Percentiles rank a stretch among this genome's conserved stretches.
phyloP scores from a whole-genome alignment of 2,888 invertebrate species.

The Lacanobia oleracea region DNA sequence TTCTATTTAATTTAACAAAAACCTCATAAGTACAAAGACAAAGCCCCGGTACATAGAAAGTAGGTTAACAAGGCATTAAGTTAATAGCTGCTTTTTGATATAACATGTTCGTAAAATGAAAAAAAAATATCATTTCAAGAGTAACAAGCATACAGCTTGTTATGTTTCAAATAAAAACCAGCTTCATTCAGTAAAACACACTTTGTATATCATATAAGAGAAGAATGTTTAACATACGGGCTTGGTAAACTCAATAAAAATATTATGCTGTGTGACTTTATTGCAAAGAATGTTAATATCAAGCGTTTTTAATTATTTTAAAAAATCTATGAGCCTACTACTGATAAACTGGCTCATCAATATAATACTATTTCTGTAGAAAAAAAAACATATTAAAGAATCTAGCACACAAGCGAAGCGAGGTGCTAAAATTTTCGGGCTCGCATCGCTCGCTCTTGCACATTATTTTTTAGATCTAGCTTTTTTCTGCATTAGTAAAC shows the following conservation, averaged over 20 bases:
- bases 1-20: not conserved
- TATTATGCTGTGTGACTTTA: too few relatives aligned
- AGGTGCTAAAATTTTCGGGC: not conserved
- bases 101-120: conserved; percentile 8
- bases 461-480: too few relatives aligned
- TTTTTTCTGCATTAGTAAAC: too few relatives aligned
- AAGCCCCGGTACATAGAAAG: conserved; percentile 19
- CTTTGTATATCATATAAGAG: not conserved
- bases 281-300: too few relatives aligned
- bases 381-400: too few relatives aligned
- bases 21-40: conserved; percentile 5
- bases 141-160: conserved; percentile 8
- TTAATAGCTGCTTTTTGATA: conserved; percentile 41
- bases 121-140: conserved; percentile 6
- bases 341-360: too few relatives aligned
- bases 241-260: too few relatives aligned
- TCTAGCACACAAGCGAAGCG: too few relatives aligned
- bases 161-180: conserved; percentile 24
- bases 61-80: conserved; percentile 46
- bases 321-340: too few relatives aligned
- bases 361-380: too few relatives aligned
- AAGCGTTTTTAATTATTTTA: too few relatives aligned
- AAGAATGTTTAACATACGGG: too few relatives aligned
- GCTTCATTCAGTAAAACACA: conserved; percentile 3
- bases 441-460: not conserved